Conservation (phyloP, 2,888 invertebrate genomes). For the Pocota personata region DNA sequence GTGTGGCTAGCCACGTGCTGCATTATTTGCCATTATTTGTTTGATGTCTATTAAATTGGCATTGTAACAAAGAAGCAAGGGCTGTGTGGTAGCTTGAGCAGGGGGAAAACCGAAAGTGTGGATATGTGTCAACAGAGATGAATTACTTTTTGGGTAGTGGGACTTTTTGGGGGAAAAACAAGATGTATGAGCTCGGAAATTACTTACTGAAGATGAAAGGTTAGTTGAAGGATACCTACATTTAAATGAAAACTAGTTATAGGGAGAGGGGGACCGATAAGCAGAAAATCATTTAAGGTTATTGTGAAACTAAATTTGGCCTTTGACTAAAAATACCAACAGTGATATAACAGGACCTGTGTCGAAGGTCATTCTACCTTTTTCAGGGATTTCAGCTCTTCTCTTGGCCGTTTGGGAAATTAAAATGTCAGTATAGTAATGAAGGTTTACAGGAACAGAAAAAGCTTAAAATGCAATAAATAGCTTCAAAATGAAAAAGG, state of each 20-base stretch:
- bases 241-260: neutral
- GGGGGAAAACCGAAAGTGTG: neutral
- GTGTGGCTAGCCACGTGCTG: conserved; percentile 51
- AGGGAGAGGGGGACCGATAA: too few species aligned
- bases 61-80: neutral
- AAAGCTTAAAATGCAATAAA: too few species aligned
- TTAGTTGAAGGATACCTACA: neutral
- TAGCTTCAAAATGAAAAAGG: too few species aligned
- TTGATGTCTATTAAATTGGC: conserved; percentile 43
- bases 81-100: neutral
- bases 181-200: conserved; percentile 25
- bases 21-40: conserved; percentile 44
- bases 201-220: conserved; percentile 9
- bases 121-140: conserved; percentile 31
- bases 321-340: too few species aligned
- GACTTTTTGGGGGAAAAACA: neutral
- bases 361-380: too few species aligned
- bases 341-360: neutral
- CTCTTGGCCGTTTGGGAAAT: neutral
- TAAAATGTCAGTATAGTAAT: neutral
- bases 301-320: too few species aligned
- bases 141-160: neutral
- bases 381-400: too few species aligned
- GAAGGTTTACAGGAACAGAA: too few species aligned
- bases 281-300: neutral